Conservation (phyloP, 2,113 vertebrate genomes). For the Callaeas wilsoni region DNA sequence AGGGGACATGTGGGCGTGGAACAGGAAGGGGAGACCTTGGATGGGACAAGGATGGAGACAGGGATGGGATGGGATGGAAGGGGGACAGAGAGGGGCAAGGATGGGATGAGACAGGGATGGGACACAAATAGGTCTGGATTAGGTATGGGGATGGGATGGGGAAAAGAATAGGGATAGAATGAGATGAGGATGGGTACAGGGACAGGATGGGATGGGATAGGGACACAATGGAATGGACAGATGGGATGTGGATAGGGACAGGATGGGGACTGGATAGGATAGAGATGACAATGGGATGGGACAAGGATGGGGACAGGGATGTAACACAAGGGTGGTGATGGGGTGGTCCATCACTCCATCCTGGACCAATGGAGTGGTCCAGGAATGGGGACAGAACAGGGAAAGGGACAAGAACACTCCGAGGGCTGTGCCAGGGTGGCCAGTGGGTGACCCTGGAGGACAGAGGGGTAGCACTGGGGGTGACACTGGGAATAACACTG, state of each 20-base stretch:
- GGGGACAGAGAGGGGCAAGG: background rate
- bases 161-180: background rate
- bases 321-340: background rate
- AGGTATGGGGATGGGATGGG: background rate
- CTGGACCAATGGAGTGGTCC: no score
- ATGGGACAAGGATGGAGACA: background rate
- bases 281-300: background rate
- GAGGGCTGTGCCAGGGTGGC: background rate
- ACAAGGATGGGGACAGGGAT: background rate
- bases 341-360: no score
- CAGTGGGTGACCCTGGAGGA: background rate
- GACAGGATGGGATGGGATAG: background rate
- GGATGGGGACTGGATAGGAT: background rate
- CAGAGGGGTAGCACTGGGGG: accelerated
- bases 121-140: background rate
- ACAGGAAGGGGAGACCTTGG: accelerated
- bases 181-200: background rate
- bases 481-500: background rate
- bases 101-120: background rate
- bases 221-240: background rate
- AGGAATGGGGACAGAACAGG: background rate
- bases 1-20: background rate
- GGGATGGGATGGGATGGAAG: background rate
- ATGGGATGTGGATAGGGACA: background rate
- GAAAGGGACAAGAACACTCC: background rate